A percentile compares a stretch with the other conserved stretches of the same genome.
These are phyloP conservation scores for Microtus pennsylvanicus DNA, from an alignment of 2,113 vertebrate species.

Conservation along the genomic window DNA sequence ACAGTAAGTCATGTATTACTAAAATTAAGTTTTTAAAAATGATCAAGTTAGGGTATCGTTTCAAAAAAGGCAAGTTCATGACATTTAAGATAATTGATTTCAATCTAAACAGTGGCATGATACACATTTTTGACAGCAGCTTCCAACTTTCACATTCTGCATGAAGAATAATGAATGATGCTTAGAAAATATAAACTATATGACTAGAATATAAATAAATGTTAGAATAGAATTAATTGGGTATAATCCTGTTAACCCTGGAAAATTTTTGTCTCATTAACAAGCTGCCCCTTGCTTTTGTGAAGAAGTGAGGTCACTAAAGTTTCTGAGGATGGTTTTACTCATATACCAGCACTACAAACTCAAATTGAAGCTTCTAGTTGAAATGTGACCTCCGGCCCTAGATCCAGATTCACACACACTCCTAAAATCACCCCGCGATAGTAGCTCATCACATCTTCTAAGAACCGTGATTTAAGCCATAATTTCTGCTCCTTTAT, in stretches of 20 bases:
- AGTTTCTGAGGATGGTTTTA: not conserved
- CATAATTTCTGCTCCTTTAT: not conserved
- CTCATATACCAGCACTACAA: not conserved
- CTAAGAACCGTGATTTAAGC: not conserved
- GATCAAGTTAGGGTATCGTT: not conserved
- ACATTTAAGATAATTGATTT: not conserved
- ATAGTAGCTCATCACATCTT: too few species aligned
- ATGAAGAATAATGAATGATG: not conserved
- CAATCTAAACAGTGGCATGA: not conserved
- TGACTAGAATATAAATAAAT: not conserved
- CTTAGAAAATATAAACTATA: not conserved
- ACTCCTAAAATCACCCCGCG: too few species aligned
- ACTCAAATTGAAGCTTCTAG: not conserved
- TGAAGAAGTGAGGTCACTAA: not conserved
- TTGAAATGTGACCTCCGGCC: not conserved
- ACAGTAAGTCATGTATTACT: not conserved
- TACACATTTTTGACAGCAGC: not conserved
- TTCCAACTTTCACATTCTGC: not conserved
- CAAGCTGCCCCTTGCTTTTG: too few species aligned
- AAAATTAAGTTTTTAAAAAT: not conserved
- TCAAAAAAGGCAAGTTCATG: not conserved
- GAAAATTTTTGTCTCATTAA: not conserved
- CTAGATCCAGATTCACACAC: not conserved
- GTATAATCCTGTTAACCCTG: not conserved
- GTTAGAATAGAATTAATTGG: not conserved